A percentile compares a stretch with the other conserved stretches of the same genome.
Evolutionary conservation across 2,113 vertebrate genomes (phyloP).

Genomic region (Phasianus colchicus): DNA sequence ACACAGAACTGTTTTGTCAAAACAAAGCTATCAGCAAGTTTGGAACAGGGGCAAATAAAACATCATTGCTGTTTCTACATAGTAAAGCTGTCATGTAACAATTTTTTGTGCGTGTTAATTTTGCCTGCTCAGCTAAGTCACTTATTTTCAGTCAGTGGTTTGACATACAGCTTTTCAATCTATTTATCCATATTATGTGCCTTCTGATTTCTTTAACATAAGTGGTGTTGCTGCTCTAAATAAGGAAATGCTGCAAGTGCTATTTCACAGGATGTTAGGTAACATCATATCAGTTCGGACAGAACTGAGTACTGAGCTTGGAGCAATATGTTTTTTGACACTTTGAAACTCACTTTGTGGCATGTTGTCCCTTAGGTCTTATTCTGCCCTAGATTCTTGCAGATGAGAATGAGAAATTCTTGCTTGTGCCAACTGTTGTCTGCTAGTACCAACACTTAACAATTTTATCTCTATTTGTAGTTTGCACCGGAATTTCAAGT

Average conservation of each 20-base stretch:
- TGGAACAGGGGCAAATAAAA: not conserved
- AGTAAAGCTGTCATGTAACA: not conserved
- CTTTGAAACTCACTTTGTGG: not conserved
- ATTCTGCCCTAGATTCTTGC: not conserved
- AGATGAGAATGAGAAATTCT: not conserved
- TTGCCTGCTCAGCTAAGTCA: not conserved
- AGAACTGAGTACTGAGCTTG: not conserved
- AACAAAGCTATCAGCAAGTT: not conserved
- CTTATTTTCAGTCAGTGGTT: not conserved
- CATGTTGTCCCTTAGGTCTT: not conserved
- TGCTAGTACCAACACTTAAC: not conserved
- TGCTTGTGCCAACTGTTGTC: not conserved
- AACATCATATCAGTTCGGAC: not conserved
- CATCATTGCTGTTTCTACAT: not conserved
- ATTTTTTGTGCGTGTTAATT: not conserved
- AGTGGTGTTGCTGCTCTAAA: not conserved
- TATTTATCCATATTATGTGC: not conserved
- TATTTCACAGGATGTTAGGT: conserved; percentile 2
- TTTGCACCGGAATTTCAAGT: conserved; percentile 95
- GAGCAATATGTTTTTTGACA: not conserved
- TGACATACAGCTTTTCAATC: not conserved
- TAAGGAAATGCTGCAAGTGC: not conserved
- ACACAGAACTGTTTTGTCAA: not conserved
- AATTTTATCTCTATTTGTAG: conserved; percentile 66
- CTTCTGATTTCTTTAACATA: not conserved